Conservation (phyloP, 1,140 invertebrate genomes). For the Babylonia areolata region DNA sequence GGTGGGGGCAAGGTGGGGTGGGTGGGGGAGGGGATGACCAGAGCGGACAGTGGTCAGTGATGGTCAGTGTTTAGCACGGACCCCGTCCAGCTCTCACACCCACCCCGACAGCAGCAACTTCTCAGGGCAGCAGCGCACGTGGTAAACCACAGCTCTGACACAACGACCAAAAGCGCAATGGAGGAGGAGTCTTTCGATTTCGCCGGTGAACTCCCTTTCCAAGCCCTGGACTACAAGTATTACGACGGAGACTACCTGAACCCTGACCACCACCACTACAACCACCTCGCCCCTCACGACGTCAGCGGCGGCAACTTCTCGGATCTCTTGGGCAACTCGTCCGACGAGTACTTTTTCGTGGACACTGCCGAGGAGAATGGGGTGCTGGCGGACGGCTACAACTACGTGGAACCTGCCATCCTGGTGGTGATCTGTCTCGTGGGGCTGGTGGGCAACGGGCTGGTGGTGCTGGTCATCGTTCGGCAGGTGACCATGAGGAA, state of each 20-base stretch:
- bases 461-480: conserved; percentile 87
- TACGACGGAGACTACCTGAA: background rate
- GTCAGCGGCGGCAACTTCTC: background rate
- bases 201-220: background rate
- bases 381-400: background rate
- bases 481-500: conserved; percentile 92
- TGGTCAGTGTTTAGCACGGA: conserved; percentile 14
- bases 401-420: conserved; percentile 83
- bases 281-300: background rate
- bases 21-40: background rate
- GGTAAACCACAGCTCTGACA: background rate
- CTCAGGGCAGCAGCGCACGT: background rate
- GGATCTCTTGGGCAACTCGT: too few species aligned
- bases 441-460: conserved; percentile 89
- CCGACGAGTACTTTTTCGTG: background rate
- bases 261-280: background rate
- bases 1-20: background rate
- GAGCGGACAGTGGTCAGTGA: background rate
- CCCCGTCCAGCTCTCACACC: background rate
- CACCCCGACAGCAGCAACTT: background rate
- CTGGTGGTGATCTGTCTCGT: conserved; percentile 91
- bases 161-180: background rate
- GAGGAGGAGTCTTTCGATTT: background rate
- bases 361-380: background rate
- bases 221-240: background rate